Evolutionary conservation across 1,140 invertebrate genomes (phyloP).

Genomic region (Yoshiicerus persimilis): DNA sequence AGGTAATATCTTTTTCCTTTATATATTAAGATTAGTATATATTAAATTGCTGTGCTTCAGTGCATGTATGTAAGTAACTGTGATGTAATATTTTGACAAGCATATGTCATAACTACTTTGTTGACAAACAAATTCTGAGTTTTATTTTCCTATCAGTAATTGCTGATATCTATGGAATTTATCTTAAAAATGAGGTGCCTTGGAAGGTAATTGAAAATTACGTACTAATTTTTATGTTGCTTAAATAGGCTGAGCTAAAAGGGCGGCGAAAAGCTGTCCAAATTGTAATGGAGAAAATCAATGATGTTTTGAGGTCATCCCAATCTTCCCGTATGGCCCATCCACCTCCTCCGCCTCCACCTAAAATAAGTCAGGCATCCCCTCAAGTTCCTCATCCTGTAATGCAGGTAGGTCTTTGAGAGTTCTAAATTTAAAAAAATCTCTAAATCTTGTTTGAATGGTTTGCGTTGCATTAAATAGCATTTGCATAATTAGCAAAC

Average conservation of each 20-base stretch:
- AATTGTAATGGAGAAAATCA: constrained; percentile 46
- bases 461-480: too few species aligned
- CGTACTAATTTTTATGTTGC: background rate
- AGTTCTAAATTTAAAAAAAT: too few species aligned
- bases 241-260: constrained; percentile 40
- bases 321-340: background rate
- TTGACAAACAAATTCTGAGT: constrained; percentile 1
- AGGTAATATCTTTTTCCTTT: too few species aligned
- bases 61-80: background rate
- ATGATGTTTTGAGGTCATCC: constrained; percentile 29
- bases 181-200: too few species aligned
- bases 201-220: too few species aligned
- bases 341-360: constrained; percentile 34
- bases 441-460: too few species aligned
- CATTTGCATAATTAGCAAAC: background rate
- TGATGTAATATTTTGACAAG: constrained; percentile 28
- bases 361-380: constrained; percentile 24
- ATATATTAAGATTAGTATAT: too few species aligned
- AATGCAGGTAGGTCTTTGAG: background rate
- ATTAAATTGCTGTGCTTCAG: background rate
- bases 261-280: constrained; percentile 43
- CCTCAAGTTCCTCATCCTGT: background rate
- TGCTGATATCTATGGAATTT: background rate
- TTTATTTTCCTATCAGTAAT: background rate
- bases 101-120: constrained; percentile 28